These are phyloP conservation scores for Alitta virens DNA, from an alignment of 2,888 invertebrate species.

Conservation along the genomic window DNA sequence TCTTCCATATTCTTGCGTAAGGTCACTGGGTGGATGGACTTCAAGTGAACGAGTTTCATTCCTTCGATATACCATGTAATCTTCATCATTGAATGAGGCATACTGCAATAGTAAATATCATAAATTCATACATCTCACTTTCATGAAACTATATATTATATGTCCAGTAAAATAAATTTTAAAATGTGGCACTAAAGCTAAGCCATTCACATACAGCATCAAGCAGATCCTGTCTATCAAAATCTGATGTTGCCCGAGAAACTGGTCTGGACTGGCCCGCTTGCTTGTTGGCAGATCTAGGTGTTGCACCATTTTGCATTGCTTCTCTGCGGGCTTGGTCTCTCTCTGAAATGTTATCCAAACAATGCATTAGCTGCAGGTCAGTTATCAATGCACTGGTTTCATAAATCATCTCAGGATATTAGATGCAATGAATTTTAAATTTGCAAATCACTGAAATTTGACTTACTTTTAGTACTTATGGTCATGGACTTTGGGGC, in stretches of 20 bases:
- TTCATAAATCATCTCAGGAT: neutral
- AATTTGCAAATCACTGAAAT: too few relatives aligned
- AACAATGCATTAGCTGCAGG: neutral
- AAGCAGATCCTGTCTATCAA: constrained; percentile 15
- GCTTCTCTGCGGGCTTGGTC: constrained; percentile 16
- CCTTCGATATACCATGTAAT: too few relatives aligned
- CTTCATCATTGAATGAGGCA: neutral
- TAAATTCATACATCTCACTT: neutral
- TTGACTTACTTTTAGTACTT: neutral
- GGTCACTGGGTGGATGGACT: too few relatives aligned
- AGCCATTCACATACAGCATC: constrained; percentile 16
- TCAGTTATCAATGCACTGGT: neutral
- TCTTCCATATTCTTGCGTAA: too few relatives aligned
- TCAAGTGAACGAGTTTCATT: too few relatives aligned
- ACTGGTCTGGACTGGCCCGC: neutral
- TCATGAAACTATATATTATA: too few relatives aligned
- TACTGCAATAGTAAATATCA: neutral
- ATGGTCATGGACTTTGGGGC: neutral
- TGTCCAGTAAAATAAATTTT: too few relatives aligned
- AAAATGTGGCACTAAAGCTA: too few relatives aligned
- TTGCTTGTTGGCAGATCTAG: neutral
- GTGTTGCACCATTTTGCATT: neutral
- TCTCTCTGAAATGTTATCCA: constrained; percentile 7
- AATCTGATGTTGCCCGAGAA: constrained; percentile 14
- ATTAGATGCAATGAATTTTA: too few relatives aligned